Evolutionary conservation across 2,888 invertebrate genomes (phyloP).

Genomic region (Pollenia labialis): DNA sequence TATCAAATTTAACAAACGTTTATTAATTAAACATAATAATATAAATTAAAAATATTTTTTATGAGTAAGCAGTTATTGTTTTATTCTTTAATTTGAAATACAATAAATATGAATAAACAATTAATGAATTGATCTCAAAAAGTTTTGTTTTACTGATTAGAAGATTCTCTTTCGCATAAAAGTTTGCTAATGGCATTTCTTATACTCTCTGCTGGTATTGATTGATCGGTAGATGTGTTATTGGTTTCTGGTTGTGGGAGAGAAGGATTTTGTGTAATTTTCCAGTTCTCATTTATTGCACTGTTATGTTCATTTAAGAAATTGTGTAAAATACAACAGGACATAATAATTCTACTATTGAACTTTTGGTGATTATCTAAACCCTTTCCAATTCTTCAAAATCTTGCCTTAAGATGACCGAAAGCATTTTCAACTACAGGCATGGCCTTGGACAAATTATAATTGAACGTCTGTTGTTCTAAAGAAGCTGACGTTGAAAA

Average conservation of each 20-base stretch:
- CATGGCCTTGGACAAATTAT: conserved; percentile 25
- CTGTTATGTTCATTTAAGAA: conserved; percentile 22
- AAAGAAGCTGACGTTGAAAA: conserved; percentile 31
- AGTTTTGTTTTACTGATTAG: too few species aligned
- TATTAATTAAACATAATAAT: too few species aligned
- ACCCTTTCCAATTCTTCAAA: conserved; percentile 26
- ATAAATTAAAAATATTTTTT: too few species aligned
- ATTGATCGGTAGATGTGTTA: conserved; percentile 10
- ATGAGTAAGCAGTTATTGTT: too few species aligned
- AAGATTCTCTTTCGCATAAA: too few species aligned
- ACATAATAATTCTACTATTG: conserved; percentile 19
- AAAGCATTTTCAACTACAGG: conserved; percentile 31
- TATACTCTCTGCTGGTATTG: conserved; percentile 13
- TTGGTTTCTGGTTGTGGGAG: not conserved
- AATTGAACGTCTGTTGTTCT: conserved; percentile 26
- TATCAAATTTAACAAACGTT: too few species aligned
- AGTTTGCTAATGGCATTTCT: not conserved
- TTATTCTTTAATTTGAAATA: too few species aligned
- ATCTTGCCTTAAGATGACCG: conserved; percentile 43
- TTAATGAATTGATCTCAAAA: too few species aligned
- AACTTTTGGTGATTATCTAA: conserved; percentile 28
- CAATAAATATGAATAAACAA: too few species aligned
- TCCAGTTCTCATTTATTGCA: conserved; percentile 14
- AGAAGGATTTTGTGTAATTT: not conserved
- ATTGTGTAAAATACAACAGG: conserved; percentile 35